phyloP scores from a whole-genome alignment of 2,113 vertebrate species.

The Taurulus bubalis region DNA sequence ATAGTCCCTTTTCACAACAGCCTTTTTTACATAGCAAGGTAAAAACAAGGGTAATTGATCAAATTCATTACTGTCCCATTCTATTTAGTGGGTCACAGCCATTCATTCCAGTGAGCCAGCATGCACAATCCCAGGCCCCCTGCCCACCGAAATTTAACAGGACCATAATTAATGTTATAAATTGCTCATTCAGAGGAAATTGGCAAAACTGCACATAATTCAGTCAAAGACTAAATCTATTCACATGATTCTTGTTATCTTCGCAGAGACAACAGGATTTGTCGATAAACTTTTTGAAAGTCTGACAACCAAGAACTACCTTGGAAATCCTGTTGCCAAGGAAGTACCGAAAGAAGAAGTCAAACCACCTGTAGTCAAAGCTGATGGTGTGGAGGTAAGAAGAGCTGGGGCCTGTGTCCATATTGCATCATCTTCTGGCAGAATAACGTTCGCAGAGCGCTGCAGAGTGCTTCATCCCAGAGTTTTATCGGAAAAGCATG shows the following conservation, averaged over 20 bases:
- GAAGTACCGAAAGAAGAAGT: constrained; percentile 89
- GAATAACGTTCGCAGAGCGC: no score
- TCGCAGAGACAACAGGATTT: constrained; percentile 95
- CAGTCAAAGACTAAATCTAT: not conserved
- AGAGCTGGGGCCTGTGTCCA: not conserved
- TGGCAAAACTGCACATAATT: not conserved
- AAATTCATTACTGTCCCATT: not conserved
- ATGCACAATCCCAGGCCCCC: not conserved
- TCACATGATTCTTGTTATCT: constrained; percentile 24
- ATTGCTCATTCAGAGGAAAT: not conserved
- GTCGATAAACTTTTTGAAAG: constrained; percentile 99
- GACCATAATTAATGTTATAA: not conserved
- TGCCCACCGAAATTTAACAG: not conserved
- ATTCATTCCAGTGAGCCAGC: not conserved
- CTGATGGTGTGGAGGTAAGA: constrained; percentile 88
- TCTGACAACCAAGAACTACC: constrained; percentile 94
- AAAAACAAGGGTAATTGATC: not conserved
- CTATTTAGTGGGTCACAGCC: not conserved
- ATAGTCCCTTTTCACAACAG: no score
- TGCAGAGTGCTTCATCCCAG: not conserved
- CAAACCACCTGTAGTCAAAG: constrained; percentile 86
- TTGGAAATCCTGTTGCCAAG: constrained; percentile 84
- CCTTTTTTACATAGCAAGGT: not conserved
- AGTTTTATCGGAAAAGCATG: not conserved
- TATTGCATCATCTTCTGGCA: not conserved